Conservation (phyloP, 2,888 invertebrate species). For the Gortyna flavago region DNA sequence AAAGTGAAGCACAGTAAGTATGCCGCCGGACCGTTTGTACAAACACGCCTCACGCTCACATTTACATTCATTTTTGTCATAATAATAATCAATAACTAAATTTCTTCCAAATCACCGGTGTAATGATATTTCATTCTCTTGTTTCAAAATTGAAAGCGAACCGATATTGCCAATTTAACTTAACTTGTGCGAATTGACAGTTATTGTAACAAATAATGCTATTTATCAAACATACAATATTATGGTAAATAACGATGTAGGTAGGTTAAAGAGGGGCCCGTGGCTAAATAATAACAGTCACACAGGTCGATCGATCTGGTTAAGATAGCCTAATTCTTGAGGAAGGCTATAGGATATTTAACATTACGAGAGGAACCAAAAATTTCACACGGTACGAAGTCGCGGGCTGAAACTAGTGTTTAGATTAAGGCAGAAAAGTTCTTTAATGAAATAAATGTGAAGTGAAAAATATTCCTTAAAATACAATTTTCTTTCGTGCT, state of each 20-base stretch:
- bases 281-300: no score
- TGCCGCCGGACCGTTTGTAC: no score
- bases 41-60: no score
- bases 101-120: conserved; percentile 1
- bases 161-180: conserved; percentile 40
- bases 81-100: conserved; percentile 5
- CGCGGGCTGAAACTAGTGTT: no score
- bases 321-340: no score
- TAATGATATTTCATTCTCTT: conserved; percentile 20
- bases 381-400: no score
- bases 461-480: neutral
- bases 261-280: no score
- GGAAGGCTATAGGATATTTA: no score
- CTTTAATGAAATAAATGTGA: neutral
- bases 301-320: no score
- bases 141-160: conserved; percentile 35
- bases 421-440: neutral
- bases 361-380: no score
- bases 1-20: no score
- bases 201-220: conserved; percentile 43
- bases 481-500: conserved; percentile 1
- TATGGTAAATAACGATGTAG: no score
- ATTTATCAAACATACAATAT: conserved; percentile 26
- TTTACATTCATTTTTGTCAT: neutral
- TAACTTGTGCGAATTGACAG: conserved; percentile 28